Conservation (phyloP, 2,113 vertebrate genomes). For the Cynopterus brachyotis region DNA sequence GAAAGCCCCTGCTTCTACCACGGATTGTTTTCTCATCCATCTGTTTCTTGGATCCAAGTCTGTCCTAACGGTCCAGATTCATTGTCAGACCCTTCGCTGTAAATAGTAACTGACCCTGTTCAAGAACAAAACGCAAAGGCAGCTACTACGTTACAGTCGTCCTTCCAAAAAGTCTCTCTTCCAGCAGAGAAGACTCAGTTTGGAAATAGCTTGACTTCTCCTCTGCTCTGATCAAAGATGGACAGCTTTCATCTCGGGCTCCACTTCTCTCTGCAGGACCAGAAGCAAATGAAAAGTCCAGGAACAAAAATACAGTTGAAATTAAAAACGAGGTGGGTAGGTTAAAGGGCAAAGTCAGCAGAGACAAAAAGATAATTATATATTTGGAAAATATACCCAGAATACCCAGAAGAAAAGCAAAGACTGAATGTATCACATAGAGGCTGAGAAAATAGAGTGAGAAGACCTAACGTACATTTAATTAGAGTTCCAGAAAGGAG, state of each 20-base stretch:
- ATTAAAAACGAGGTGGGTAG: background rate
- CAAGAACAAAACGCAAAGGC: background rate
- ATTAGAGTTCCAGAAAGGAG: background rate
- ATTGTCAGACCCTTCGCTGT: background rate
- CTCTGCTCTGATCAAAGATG: background rate
- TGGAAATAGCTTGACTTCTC: constrained; percentile 8
- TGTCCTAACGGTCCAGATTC: background rate
- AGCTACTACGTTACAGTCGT: background rate
- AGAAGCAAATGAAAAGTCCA: background rate
- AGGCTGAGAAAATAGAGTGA: background rate
- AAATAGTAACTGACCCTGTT: constrained; percentile 24
- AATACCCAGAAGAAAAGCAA: background rate
- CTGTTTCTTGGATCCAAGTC: background rate
- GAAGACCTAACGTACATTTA: background rate
- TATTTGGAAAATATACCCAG: background rate
- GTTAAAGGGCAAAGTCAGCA: background rate
- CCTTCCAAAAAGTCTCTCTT: constrained; percentile 1
- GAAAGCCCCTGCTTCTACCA: background rate
- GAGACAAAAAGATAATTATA: background rate
- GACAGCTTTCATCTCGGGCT: background rate
- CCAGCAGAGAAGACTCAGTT: background rate
- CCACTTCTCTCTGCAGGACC: background rate
- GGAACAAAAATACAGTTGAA: background rate
- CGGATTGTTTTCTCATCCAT: background rate
- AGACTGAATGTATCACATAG: background rate